phyloP scores from a whole-genome alignment of 1,140 invertebrate species.

The Globodera rostochiensis region DNA sequence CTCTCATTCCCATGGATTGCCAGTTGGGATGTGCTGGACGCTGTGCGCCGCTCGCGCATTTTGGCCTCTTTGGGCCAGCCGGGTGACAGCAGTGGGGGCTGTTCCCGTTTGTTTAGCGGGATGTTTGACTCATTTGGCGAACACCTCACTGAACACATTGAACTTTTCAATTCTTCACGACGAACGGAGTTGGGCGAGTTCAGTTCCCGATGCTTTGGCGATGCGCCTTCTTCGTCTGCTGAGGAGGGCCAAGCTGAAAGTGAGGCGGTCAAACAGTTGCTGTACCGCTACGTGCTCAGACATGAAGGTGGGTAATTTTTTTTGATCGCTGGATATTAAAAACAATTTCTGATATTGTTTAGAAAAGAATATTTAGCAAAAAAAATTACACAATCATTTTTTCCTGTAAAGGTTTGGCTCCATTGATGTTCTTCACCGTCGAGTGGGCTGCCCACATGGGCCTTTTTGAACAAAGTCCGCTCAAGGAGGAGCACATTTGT shows the following conservation, averaged over 20 bases:
- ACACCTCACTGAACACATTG: constrained; percentile 32
- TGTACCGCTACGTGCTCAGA: not conserved
- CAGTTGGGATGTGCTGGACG: constrained; percentile 43
- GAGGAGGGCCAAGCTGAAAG: not conserved
- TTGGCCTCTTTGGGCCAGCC: not conserved
- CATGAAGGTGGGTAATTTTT: not conserved
- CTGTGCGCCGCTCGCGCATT: constrained; percentile 9
- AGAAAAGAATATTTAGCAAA: not conserved
- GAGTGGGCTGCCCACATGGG: constrained; percentile 24
- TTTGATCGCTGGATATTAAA: not conserved
- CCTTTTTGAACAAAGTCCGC: constrained; percentile 17
- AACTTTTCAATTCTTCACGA: not conserved
- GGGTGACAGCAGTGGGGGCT: not conserved
- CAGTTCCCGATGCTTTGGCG: not conserved
- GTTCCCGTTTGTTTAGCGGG: not conserved
- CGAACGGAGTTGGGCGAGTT: not conserved
- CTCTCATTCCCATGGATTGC: constrained; percentile 48
- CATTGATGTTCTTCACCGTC: constrained; percentile 37
- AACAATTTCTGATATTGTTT: not conserved
- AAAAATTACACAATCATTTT: not conserved
- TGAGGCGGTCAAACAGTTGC: not conserved
- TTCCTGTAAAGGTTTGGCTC: constrained; percentile 24
- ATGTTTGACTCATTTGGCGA: constrained; percentile 38
- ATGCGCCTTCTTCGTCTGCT: not conserved
- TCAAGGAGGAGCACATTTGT: constrained; percentile 33